Evolutionary conservation across 1,140 invertebrate genomes (phyloP), one percentile per base, ranked within the genome.

Genomic region (Drosophila oshimai): DNA sequence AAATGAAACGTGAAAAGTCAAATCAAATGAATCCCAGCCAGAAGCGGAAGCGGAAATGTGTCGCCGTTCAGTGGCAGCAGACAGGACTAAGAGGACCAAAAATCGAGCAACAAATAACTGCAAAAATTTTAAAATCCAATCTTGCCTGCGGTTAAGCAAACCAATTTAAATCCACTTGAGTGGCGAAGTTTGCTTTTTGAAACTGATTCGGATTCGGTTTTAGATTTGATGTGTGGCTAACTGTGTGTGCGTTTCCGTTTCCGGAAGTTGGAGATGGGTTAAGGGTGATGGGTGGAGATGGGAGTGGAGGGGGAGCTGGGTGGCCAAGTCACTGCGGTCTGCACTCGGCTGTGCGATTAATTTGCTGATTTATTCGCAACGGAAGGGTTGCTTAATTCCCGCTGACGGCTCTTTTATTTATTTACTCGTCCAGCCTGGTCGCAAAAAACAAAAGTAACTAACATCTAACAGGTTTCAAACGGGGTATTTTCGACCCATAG

Each of bases 1-100:
- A 90, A 90, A 90, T 90, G 89, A 89, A 80, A 87, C 86, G 89
- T 90, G 62, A 80, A 90, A 76, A 77, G 67, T 65, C 76, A 62
- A 69, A 83, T 53, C 75, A 79, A 83, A 73, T 72, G 51, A 39
- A 57, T 51, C 18, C 34, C 44, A 60, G 34, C 28, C 26, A 18
- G 41, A 22, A 64, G 33, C 80, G 80, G 86, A 89, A 89, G 67
- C 80, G 86, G 76, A 81, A 89, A 87, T 89, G 87, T 86, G 80
- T 81, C 76, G 70, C 80, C 75, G 71, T 80, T 84, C 75, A 83
- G 75, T 53, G 67, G 54, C 50, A 68, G 54, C 50, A 68, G 68
- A 67, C 62, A 33, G 61, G 60, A 65, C 55, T 6, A 12, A 41
- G n/a, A 28, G 12, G 31, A 18, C 13, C 24, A 13, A 29, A 7